Evolutionary conservation across 2,113 vertebrate species (phyloP), one percentile per base, ranked within the genome.

Genomic region (Girardinichthys multiradiatus): DNA sequence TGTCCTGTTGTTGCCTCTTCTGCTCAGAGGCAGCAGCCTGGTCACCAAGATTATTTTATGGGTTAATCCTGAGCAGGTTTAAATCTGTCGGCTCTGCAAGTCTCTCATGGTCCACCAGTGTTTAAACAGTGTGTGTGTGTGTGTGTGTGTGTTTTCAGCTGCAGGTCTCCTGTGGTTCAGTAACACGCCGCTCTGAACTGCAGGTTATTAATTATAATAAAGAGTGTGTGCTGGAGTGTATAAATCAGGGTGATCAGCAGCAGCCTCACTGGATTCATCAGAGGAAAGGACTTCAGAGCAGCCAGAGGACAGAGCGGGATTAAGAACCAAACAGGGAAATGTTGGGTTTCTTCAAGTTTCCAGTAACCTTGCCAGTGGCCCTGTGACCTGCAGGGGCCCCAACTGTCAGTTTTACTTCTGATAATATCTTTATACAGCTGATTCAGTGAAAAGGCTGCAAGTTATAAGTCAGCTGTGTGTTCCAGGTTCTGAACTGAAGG

Each of bases 181-280:
- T 77, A 84, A n/a, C n/a, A 80, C 67, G 65, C 66, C 74, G 85
- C 83, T 87, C 86, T 87, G 83, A 90, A 83, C 84, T 86, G 83
- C 86, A 80, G 77, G 78, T 90, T 87, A 85, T 87, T 90, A 81
- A 89, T 86, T 87, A 79, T 74, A 82, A 85, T 80, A 78, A 89
- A 67, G 85, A 77, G 83, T 70, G 89, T 84, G 62, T 82, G 77
- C 64, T 80, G 86, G 81, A 81, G 76, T 51, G 58, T 81, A 67
- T 86, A 72, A 87, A 86, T 80, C 83, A 79, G 78, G 80, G 78
- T 76, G 84, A 88, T 90, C 86, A 82, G 80, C 86, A 76, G 79
- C 79, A 77, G 80, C 79, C 75, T 80, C 79, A 10, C 57, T 29
- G 74, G 85, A 80, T 81, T 87, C 85, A 86, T 79, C 81, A 71